These are phyloP conservation scores for Asobara japonica DNA, from an alignment of 1,140 invertebrate species.

Conservation along the genomic window DNA sequence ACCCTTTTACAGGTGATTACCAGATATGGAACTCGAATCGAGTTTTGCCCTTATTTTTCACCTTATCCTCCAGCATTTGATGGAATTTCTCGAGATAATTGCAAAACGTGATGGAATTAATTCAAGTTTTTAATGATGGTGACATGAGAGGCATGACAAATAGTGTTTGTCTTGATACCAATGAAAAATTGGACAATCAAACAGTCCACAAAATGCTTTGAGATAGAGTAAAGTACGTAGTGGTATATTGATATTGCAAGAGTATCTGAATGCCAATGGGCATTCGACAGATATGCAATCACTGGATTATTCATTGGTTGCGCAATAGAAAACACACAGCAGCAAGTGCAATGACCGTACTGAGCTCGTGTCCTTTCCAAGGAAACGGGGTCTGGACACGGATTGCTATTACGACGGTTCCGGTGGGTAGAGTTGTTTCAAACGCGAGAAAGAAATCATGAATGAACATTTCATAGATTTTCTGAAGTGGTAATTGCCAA, in stretches of 20 bases:
- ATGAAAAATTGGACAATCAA: neutral
- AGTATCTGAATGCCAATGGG: neutral
- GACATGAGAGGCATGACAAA: neutral
- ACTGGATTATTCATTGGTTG: constrained; percentile 32
- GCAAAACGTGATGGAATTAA: constrained; percentile 25
- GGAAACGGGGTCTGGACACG: constrained; percentile 40
- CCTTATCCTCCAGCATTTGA: neutral
- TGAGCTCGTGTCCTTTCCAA: constrained; percentile 42
- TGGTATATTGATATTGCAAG: constrained; percentile 7
- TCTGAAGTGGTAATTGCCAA: constrained; percentile 24
- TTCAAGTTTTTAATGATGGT: neutral
- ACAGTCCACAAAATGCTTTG: neutral
- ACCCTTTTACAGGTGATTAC: too few species aligned
- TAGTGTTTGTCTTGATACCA: neutral
- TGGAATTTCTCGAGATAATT: constrained; percentile 17
- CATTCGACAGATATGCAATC: constrained; percentile 24
- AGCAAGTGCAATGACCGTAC: constrained; percentile 30
- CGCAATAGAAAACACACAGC: constrained; percentile 28
- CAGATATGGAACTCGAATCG: neutral
- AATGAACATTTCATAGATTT: constrained; percentile 48
- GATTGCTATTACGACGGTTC: constrained; percentile 5
- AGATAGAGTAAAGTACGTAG: neutral
- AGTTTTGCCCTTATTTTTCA: neutral
- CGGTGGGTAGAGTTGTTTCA: constrained; percentile 34
- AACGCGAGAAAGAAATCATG: constrained; percentile 44